Evolutionary conservation across 2,113 vertebrate species (phyloP), one percentile per base, ranked within the genome.

Genomic region (Rhinopomastus cyanomelas): DNA sequence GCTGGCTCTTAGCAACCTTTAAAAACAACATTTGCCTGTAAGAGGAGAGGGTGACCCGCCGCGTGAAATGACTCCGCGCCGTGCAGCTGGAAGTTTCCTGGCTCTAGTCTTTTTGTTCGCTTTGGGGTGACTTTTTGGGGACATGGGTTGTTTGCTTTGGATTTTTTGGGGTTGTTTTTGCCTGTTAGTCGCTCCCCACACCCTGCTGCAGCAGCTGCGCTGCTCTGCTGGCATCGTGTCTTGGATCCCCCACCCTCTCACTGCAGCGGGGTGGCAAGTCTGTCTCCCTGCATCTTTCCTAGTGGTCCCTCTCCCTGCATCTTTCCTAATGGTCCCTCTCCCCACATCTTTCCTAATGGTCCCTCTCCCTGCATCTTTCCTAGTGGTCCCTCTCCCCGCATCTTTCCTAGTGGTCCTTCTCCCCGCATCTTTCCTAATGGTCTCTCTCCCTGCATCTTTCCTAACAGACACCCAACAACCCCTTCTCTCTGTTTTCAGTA

Each of bases 401-500:
- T 21, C 53, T 64, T 9, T 76, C 42, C 36, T 32, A 15, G n/a
- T n/a, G n/a, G 27, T 57, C 46, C 17, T 55, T 77, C 16, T 36
- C 29, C 16, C 5, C 1, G 27, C 32, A 17, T 21, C 53, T 64
- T 9, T 76, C 42, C 36, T 32, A 15, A 19, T n/a, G n/a, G 27
- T 57, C 46, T 15, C 59, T 77, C 16, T 36, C 29, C 16, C 5
- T 1, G 27, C 32, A 17, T 21, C 53, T 64, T 9, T 76, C 42
- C 36, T 32, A 15, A 19, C 1, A 11, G 39, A 48, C 3, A 3
- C 16, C 34, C 2, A 1, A 26, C 15, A 2, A 6, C 29, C 12
- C 27, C 42, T 3, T 51, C 17, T 49, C 37, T 0, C 0, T 26
- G 26, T 16, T 85, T 87, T 52, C 2, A 3, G 37, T 29, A n/a